These are phyloP conservation scores for Rhingia rostrata DNA, from an alignment of 2,888 invertebrate species.

Conservation along the genomic window DNA sequence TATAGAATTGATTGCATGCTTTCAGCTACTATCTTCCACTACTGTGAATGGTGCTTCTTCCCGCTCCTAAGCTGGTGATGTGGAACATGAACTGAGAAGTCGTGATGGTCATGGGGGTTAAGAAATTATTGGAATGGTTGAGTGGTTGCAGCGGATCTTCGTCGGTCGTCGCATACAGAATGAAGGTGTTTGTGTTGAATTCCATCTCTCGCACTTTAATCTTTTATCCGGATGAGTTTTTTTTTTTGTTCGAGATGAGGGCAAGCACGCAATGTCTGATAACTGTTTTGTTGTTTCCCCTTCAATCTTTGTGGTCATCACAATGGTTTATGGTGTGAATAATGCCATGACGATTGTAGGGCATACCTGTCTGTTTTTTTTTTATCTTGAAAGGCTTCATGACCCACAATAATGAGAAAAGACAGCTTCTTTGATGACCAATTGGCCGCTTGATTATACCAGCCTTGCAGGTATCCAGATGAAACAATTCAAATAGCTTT, in stretches of 20 bases:
- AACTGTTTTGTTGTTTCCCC: constrained; percentile 30
- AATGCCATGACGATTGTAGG: not conserved
- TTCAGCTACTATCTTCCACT: not conserved
- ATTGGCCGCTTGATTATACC: too few species aligned
- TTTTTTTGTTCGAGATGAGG: constrained; percentile 20
- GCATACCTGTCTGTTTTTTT: too few species aligned
- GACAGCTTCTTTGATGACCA: not conserved
- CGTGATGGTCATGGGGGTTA: constrained; percentile 66
- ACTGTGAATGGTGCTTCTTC: not conserved
- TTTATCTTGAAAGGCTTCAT: not conserved
- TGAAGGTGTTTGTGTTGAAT: constrained; percentile 32
- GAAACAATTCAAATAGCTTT: not conserved
- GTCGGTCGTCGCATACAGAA: constrained; percentile 1
- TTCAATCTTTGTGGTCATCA: constrained; percentile 3
- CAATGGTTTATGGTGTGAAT: constrained; percentile 46
- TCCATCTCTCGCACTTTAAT: constrained; percentile 39
- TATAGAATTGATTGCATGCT: constrained; percentile 35
- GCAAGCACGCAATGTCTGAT: constrained; percentile 43
- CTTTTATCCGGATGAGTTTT: constrained; percentile 28
- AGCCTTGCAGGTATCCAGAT: not conserved
- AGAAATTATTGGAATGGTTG: constrained; percentile 66
- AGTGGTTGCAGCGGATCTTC: constrained; percentile 44
- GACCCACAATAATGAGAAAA: not conserved
- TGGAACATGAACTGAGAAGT: constrained; percentile 42
- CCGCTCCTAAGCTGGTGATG: constrained; percentile 38